Base-by-base conservation (phyloP, 1,140 invertebrate species). In the Ruditapes philippinarum region DNA sequence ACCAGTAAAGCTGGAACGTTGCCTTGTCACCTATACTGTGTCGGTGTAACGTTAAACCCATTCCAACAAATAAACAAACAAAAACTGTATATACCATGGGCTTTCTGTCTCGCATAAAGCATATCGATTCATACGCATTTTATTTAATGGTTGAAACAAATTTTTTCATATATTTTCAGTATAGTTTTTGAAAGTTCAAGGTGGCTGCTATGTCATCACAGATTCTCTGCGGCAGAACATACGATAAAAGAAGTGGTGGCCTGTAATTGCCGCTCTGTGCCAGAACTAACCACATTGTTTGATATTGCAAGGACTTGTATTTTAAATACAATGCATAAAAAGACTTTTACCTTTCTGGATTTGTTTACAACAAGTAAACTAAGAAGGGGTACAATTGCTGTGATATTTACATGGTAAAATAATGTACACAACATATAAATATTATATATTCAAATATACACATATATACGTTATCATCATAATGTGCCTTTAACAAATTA, bases 131-230 rank as follows among this genome's bases (percentile, higher is more conserved):
- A n/a, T n/a, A n/a, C n/a, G n/a, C n/a, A n/a, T n/a, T n/a, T n/a
- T n/a, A n/a, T n/a, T n/a, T n/a, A n/a, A n/a, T n/a, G n/a, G n/a
- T n/a, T n/a, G n/a, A n/a, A n/a, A n/a, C n/a, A n/a, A n/a, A n/a
- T n/a, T n/a, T n/a, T n/a, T n/a, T 76, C 79, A 54, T 86, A 22
- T 54, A 14, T 31, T 89, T 89, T 51, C 91, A 95, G 94, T 88
- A 86, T 94, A 38, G 90, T 91, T 33, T 91, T 93, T 19, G 94
- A 95, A 81, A 94, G 93, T 88, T 89, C 92, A n/a, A 76, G 94
- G 84, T 95, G 94, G 94, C 88, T 94, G 70, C 81, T 91, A 31
- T 94, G 93, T 70, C 88, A 93, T 36, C 91, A 94, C 65, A 89
- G 81, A 51, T 95, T 94, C 78, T 49, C 90, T 0, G 90, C 92